phyloP scores from a whole-genome alignment of 1,140 invertebrate species.

The Trissolcus basalis region DNA sequence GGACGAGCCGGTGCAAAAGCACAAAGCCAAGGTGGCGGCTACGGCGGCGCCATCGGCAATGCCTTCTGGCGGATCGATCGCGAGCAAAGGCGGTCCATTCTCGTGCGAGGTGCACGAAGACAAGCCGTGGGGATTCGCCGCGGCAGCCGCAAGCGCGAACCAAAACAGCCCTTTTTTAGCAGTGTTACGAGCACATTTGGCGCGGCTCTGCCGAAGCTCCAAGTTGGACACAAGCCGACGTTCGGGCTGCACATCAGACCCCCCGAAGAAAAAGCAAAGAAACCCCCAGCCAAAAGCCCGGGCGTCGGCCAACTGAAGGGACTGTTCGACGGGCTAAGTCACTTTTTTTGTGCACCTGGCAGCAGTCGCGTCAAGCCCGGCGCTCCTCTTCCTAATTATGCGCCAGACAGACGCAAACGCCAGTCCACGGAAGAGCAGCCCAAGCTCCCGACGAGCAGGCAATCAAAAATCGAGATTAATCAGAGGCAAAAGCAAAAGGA shows the following conservation, averaged over 20 bases:
- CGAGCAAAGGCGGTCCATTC: slow-evolving; percentile 71
- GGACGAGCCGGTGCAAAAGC: slow-evolving; percentile 46
- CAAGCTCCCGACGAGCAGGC: slow-evolving; percentile 19
- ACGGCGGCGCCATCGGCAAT: not conserved
- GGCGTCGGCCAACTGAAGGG: slow-evolving; percentile 83
- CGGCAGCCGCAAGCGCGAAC: slow-evolving; percentile 77
- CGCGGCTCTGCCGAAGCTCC: slow-evolving; percentile 68
- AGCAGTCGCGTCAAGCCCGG: slow-evolving; percentile 77
- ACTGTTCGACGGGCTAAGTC: slow-evolving; percentile 89
- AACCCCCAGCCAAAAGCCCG: slow-evolving; percentile 46
- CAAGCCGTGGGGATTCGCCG: slow-evolving; percentile 87
- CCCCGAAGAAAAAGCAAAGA: slow-evolving; percentile 19
- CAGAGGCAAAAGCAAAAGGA: slow-evolving; percentile 14
- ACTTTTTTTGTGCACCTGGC: slow-evolving; percentile 84
- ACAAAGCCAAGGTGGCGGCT: not conserved
- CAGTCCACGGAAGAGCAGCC: slow-evolving; percentile 54
- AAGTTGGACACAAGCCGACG: slow-evolving; percentile 65
- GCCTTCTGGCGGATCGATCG: not conserved
- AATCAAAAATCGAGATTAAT: not conserved
- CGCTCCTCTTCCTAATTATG: slow-evolving; percentile 75
- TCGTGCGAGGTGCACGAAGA: slow-evolving; percentile 73
- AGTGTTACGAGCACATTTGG: slow-evolving; percentile 68
- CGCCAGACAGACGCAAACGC: slow-evolving; percentile 74
- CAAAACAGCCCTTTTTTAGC: slow-evolving; percentile 69
- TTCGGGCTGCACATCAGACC: slow-evolving; percentile 67